Evolutionary conservation across 2,888 invertebrate species (phyloP).

Genomic region (Cremastinae sp.): DNA sequence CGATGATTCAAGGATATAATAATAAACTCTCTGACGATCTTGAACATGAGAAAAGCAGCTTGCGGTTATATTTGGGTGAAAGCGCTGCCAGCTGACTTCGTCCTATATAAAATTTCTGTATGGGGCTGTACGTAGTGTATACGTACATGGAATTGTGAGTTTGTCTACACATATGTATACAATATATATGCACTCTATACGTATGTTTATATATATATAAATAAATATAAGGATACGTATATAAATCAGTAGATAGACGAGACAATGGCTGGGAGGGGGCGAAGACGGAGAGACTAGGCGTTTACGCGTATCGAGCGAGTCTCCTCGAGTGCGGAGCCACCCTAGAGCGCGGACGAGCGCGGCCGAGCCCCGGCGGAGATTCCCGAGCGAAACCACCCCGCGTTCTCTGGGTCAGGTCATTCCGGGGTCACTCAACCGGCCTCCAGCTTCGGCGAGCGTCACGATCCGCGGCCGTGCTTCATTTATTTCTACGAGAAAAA

Average conservation of each 20-base stretch:
- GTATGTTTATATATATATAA: neutral
- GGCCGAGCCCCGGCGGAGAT: slow-evolving; percentile 51
- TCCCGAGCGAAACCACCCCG: slow-evolving; percentile 62
- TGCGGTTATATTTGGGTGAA: slow-evolving; percentile 45
- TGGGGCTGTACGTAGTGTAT: neutral
- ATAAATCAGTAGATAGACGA: slow-evolving; percentile 12
- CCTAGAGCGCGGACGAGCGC: slow-evolving; percentile 37
- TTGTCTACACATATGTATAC: neutral
- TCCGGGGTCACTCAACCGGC: slow-evolving; percentile 62
- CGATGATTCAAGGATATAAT: slow-evolving; percentile 21
- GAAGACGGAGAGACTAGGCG: slow-evolving; percentile 49
- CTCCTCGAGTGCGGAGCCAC: slow-evolving; percentile 43
- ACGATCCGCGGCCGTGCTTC: slow-evolving; percentile 15
- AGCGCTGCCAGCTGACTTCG: slow-evolving; percentile 58
- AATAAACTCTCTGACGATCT: slow-evolving; percentile 49
- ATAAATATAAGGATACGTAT: neutral
- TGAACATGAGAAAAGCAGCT: slow-evolving; percentile 58
- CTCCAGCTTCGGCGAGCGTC: slow-evolving; percentile 45
- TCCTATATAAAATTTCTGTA: neutral
- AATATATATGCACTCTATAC: neutral
- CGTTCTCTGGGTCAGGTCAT: slow-evolving; percentile 69
- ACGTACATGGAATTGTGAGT: too few species aligned
- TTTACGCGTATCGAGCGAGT: slow-evolving; percentile 62
- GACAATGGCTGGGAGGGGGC: slow-evolving; percentile 20
- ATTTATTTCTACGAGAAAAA: neutral